A percentile compares a stretch with the other conserved stretches of the same genome.
phyloP scores from a whole-genome alignment of 2,113 vertebrate species.

The Engystomops pustulosus region DNA sequence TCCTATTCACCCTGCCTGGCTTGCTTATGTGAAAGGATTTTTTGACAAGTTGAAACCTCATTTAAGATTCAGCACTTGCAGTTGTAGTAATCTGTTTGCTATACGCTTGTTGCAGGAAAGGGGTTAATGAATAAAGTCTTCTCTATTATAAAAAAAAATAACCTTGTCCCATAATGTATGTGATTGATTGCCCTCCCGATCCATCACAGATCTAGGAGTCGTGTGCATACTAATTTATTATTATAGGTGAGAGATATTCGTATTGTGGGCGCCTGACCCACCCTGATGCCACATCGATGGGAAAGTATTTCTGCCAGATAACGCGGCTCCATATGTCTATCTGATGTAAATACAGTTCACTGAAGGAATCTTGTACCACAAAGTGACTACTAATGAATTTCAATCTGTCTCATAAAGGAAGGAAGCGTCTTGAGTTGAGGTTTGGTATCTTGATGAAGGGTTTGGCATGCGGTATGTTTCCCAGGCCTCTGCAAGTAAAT shows the following conservation, averaged over 20 bases:
- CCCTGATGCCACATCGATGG: conserved; percentile 16
- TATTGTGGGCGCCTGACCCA: background rate
- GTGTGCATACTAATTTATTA: background rate
- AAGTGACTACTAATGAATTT: conserved; percentile 44
- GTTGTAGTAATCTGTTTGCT: conserved; percentile 15
- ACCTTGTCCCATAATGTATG: no score
- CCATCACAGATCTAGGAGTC: background rate
- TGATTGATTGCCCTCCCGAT: background rate
- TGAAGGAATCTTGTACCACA: conserved; percentile 33
- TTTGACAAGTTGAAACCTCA: conserved; percentile 44
- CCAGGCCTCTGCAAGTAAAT: conserved; percentile 30
- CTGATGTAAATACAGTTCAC: conserved; percentile 42
- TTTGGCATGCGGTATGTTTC: conserved; percentile 15
- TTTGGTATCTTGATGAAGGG: conserved; percentile 46
- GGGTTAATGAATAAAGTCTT: background rate
- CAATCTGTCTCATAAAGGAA: conserved; percentile 32
- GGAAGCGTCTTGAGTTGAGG: conserved; percentile 28
- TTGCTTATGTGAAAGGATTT: conserved; percentile 31
- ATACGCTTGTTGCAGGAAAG: background rate
- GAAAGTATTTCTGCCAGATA: conserved; percentile 27
- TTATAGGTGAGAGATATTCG: conserved; percentile 21
- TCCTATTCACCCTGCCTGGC: conserved; percentile 39
- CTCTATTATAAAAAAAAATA: background rate
- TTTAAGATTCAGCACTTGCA: conserved; percentile 35
- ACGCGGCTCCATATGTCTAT: conserved; percentile 1